Base-by-base conservation (phyloP, 2,888 invertebrate species). In the Balanococcus diminutus region DNA sequence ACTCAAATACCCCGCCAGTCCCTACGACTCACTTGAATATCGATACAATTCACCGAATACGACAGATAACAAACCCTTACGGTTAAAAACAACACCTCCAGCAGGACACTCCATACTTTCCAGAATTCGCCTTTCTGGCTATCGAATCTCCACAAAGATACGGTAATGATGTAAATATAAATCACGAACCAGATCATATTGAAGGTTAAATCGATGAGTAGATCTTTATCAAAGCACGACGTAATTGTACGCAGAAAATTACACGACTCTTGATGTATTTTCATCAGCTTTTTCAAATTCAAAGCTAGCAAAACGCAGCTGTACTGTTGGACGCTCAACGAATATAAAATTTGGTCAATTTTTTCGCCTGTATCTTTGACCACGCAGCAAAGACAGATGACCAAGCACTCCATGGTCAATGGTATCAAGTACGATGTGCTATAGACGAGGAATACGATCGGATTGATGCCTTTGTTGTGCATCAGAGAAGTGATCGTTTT, bases 131-230 rank as follows among this genome's bases (percentile, higher is more conserved):
- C 8, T 42, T 75, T 28, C n/a, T 75, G 11, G n/a, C 39, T 28
- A 1, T 72, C 9, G 72, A 42, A 28, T 72, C 14, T 39, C 72
- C 75, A 84, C 84, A 84, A 75, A 11, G 84, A 72, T 42, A 84
- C 84, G n/a, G 75, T 84, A 8, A 75, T 75, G 39, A 84, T 42
- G 16, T 84, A 84, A 31, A 84, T 84, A n/a, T 75, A 84, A 31
- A 84, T 32, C 3, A 84, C 67, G 25, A 84, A 75, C 84, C 84
- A 84, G 28, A 84, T 32, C 84, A 84, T 84, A 84, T 84, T 84
- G 22, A 84, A 84, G 16, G 72, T 39, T 19, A 84, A 84, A 75
- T 84, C 75, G 25, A 84, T 46, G 1, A 75, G 72, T n/a, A 84
- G 32, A 46, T 84, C 84, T 25, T 75, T 46, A 75, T 67, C 67